Base-by-base conservation (phyloP, 2,888 invertebrate species). In the Linnaemya vulpina region DNA sequence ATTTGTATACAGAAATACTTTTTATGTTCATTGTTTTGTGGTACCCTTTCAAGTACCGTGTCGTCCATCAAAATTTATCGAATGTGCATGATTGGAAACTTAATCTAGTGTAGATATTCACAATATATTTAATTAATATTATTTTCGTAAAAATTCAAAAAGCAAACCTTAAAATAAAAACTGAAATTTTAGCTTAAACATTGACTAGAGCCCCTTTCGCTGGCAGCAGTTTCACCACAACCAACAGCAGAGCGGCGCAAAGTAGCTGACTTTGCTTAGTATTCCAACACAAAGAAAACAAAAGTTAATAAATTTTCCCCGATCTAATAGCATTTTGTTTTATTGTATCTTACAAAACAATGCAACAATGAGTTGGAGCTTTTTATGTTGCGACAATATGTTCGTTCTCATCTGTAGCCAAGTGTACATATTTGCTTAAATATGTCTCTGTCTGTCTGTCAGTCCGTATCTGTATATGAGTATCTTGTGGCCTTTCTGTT, bases 361-460 rank as follows among this genome's bases (percentile, higher is more conserved):
- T 46, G 30, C 40, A 15, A 58, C 20, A 15, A 60, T 15, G 7
- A 40, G 17, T 62, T 40, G 38, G 60, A 40, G 68, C 53, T 11
- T 62, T 10, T 77, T 70, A 51, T 70, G 62, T 70, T 51, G 68
- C 25, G 20, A 53, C 67, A 79, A 83, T 79, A 81, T 65, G 53
- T 70, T 70, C n/a, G n/a, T n/a, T n/a, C n/a, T n/a, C 67, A 46
- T 67, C 49, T 40, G 22, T 30, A 67, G 46, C 58, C 51, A 75
- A 71, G 15, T 55, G 22, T 25, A 46, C 17, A 71, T 22, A 55
- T 22, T 53, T 43, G 10, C 43, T 43, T 30, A 55, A 15, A 63
- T 71, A 53, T 49, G 46, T 49, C 46, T 30, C 30, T 30, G 30
- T 30, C 30, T 49, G 46, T 30, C 46, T 30, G 49, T 55, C 38